These are phyloP conservation scores for Antheraea pernyi DNA, from an alignment of 1,140 invertebrate genomes.

Conservation along the genomic window DNA sequence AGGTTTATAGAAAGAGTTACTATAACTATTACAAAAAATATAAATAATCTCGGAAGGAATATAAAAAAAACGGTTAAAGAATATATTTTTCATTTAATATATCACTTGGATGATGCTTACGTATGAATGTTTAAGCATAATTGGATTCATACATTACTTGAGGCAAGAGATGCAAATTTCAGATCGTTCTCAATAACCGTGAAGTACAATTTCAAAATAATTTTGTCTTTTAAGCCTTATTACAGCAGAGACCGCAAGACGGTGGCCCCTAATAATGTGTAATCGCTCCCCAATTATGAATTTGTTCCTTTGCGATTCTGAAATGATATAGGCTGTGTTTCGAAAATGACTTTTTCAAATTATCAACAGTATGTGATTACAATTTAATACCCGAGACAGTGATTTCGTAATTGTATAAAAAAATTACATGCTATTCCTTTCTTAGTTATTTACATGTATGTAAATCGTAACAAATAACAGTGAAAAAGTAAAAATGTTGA, in stretches of 20 bases:
- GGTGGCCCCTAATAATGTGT: not conserved
- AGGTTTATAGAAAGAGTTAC: too few species aligned
- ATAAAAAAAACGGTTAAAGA: too few species aligned
- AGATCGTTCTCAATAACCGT: slow-evolving; percentile 11
- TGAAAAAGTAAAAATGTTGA: too few species aligned
- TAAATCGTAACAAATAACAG: too few species aligned
- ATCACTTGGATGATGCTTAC: not conserved
- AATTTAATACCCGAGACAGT: not conserved
- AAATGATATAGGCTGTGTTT: not conserved
- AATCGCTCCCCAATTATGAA: slow-evolving; percentile 1
- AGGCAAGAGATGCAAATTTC: not conserved
- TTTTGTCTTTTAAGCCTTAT: not conserved
- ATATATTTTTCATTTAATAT: not conserved
- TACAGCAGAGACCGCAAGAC: not conserved
- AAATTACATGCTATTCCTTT: too few species aligned
- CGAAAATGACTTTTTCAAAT: slow-evolving; percentile 1
- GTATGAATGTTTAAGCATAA: not conserved
- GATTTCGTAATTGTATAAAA: too few species aligned
- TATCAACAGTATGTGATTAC: not conserved
- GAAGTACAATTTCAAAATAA: slow-evolving; percentile 9
- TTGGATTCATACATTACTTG: not conserved
- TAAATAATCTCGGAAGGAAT: too few species aligned
- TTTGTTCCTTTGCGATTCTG: slow-evolving; percentile 2
- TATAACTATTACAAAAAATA: too few species aligned
- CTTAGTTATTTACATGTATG: too few species aligned